Base-by-base conservation (phyloP, 2,888 invertebrate species). In the Marasmarcha lunaedactyla region DNA sequence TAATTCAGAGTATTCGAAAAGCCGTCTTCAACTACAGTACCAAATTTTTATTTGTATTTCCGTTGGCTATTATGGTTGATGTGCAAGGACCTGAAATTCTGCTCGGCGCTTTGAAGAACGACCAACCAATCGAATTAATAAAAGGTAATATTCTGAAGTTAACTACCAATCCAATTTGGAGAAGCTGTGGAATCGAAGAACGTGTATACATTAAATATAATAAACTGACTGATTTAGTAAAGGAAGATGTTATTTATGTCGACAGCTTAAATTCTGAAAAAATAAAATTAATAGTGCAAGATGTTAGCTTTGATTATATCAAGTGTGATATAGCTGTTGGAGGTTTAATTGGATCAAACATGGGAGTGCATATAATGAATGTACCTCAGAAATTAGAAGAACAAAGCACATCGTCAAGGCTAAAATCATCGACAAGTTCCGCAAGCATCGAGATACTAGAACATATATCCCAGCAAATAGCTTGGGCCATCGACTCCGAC, bases 141-240 rank as follows among this genome's bases (percentile, higher is more conserved):
- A 55, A 71, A 54, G 64, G 69, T 33, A 61, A 72, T 38, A 62
- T 59, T 11, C 71, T 86, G 7, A 66, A 78, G 45, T 46, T 88
- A 33, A 86, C 87, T 9, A 83, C 77, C 1, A 85, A 87, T 52
- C 48, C 69, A 3, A 71, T 66, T 36, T 87, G 86, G 72, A 72
- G 81, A 42, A 84, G 86, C 49, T 69, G 79, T 48, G 86, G 87
- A 1, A 85, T 79, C 6, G 57, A 71, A 33, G 85, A 86, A 42
- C 85, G 85, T 57, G 69, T 88, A 15, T 87, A 73, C 52, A 64
- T 87, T 15, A 81, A 81, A 35, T 87, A 85, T 52, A 78, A 85
- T 49, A 71, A 83, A 43, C 58, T 87, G n/a, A 72, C 73, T 9
- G 78, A 85, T 44, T 67, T 87, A 34, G 67, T 79, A 37, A 63